These are phyloP conservation scores for Enteromius argenteus DNA, from an alignment of 2,797 vertebrate species.

Conservation along the genomic window DNA sequence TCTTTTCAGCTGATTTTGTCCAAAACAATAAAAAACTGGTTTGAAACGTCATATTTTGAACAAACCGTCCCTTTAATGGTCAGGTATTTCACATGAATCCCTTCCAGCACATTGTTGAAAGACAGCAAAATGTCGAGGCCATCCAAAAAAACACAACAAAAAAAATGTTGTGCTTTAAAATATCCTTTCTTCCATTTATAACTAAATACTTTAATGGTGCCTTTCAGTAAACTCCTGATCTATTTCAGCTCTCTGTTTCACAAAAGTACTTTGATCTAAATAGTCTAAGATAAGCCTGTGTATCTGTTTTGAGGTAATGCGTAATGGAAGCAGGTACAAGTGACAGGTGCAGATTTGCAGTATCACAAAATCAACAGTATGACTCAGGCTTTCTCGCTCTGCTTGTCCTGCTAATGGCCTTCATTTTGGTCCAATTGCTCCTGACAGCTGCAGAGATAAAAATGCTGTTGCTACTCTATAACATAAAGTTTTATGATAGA, in stretches of 20 bases:
- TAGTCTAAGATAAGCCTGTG: slow-evolving; percentile 28
- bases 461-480: slow-evolving; percentile 47
- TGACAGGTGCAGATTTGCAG: slow-evolving; percentile 43
- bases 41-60: neutral
- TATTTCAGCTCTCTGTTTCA: slow-evolving; percentile 16
- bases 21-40: neutral
- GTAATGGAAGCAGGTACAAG: slow-evolving; percentile 38
- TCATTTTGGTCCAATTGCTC: slow-evolving; percentile 54
- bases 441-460: slow-evolving; percentile 58
- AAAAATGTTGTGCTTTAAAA: neutral
- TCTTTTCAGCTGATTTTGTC: neutral
- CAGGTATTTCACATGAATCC: neutral
- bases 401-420: slow-evolving; percentile 46
- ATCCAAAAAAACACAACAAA: neutral
- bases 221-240: neutral
- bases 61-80: neutral
- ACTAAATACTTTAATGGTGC: neutral
- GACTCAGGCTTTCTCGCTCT: slow-evolving; percentile 36
- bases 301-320: slow-evolving; percentile 35
- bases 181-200: neutral
- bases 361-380: slow-evolving; percentile 36
- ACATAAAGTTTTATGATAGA: slow-evolving; percentile 47
- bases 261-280: slow-evolving; percentile 29
- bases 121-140: neutral
- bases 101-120: neutral